Evolutionary conservation across 2,888 invertebrate species (phyloP).

Genomic region (Monopis laevigella): DNA sequence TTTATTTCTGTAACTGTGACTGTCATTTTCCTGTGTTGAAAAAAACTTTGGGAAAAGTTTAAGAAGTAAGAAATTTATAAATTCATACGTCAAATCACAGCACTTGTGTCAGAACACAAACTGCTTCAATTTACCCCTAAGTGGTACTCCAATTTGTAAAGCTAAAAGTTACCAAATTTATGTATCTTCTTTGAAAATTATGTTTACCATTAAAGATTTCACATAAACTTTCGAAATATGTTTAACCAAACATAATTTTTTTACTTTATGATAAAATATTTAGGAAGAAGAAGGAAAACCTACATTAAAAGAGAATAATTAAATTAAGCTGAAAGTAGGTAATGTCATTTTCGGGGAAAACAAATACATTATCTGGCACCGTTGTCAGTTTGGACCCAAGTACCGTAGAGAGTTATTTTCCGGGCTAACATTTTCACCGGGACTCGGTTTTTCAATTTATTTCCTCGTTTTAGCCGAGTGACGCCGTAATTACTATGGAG

Average conservation of each 20-base stretch:
- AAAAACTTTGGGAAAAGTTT: no score
- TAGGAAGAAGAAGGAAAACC: neutral
- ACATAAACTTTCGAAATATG: no score
- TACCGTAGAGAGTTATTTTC: slow-evolving; percentile 48
- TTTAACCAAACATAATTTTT: no score
- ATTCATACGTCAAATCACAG: slow-evolving; percentile 5
- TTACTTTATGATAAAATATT: slow-evolving; percentile 1
- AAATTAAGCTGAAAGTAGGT: slow-evolving; percentile 9
- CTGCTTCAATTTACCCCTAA: slow-evolving; percentile 4
- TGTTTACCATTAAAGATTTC: neutral
- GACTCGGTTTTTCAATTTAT: slow-evolving; percentile 60
- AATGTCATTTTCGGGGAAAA: slow-evolving; percentile 35
- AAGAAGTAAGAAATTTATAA: slow-evolving; percentile 9
- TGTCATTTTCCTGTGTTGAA: no score
- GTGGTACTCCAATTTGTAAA: slow-evolving; percentile 2
- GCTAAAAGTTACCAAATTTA: slow-evolving; percentile 2
- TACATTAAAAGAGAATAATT: neutral
- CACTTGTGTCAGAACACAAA: slow-evolving; percentile 7
- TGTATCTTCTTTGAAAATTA: slow-evolving; percentile 2
- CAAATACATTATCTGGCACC: slow-evolving; percentile 49
- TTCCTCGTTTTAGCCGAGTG: slow-evolving; percentile 54
- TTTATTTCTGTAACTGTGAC: no score
- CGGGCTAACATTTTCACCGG: slow-evolving; percentile 46
- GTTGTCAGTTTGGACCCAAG: slow-evolving; percentile 45
- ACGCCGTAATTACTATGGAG: slow-evolving; percentile 51